These are phyloP conservation scores for Festucalex cinctus DNA, from an alignment of 2,113 vertebrate genomes.

Conservation along the genomic window DNA sequence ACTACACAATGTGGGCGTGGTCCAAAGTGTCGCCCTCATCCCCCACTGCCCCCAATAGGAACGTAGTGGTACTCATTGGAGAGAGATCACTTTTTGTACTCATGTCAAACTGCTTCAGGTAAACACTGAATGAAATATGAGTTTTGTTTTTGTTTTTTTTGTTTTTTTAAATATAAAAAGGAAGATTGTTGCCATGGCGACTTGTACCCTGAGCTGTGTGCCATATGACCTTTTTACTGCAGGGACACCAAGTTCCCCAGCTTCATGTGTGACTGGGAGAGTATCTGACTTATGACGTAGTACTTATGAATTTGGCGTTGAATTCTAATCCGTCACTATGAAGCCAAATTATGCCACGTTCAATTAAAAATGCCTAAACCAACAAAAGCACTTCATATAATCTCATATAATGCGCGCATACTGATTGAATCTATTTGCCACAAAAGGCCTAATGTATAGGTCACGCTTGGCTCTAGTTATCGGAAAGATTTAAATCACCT, in stretches of 20 bases:
- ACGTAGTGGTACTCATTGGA: constrained; percentile 27
- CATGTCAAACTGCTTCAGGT: constrained; percentile 68
- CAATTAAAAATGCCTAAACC: constrained; percentile 55
- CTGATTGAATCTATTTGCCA: constrained; percentile 54
- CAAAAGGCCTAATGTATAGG: constrained; percentile 63
- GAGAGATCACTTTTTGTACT: constrained; percentile 26
- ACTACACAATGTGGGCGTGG: constrained; percentile 18
- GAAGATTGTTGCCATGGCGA: constrained; percentile 37
- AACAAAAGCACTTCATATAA: constrained; percentile 66
- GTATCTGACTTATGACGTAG: constrained; percentile 36
- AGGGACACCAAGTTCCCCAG: constrained; percentile 35
- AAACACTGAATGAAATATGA: constrained; percentile 65
- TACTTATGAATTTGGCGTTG: constrained; percentile 42
- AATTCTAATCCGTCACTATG: constrained; percentile 46
- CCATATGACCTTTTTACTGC: constrained; percentile 46
- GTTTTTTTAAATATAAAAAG: constrained; percentile 42
- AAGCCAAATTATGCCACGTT: constrained; percentile 51
- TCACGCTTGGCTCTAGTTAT: constrained; percentile 61
- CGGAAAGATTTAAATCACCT: constrained; percentile 51
- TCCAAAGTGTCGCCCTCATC: constrained; percentile 23
- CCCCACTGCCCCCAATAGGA: neutral
- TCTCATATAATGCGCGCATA: constrained; percentile 58
- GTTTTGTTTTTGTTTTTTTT: constrained; percentile 47
- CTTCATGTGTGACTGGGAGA: constrained; percentile 25
- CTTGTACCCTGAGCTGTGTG: constrained; percentile 49